These are phyloP conservation scores for Colletes collaris DNA, from an alignment of 2,888 invertebrate genomes.

Conservation along the genomic window DNA sequence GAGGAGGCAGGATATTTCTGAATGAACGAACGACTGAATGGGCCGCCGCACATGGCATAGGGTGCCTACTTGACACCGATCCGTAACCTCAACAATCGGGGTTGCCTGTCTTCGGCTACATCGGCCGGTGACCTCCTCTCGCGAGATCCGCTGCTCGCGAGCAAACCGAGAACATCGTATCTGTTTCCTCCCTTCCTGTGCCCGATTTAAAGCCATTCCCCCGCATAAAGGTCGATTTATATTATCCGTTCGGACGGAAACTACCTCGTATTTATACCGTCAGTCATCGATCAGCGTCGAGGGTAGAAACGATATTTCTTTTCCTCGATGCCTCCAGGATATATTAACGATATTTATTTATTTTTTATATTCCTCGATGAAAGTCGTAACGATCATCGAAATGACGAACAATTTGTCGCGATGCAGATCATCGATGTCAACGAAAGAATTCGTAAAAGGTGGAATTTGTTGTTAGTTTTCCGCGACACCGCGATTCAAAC, in stretches of 20 bases:
- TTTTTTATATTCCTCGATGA: no score
- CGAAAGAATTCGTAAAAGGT: background rate
- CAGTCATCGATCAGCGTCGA: no score
- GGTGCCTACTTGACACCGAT: slow-evolving; percentile 75
- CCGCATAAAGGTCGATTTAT: no score
- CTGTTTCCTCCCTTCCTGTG: background rate
- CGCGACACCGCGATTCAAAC: slow-evolving; percentile 5
- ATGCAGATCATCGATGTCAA: background rate
- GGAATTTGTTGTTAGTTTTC: slow-evolving; percentile 1
- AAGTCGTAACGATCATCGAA: no score
- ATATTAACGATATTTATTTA: no score
- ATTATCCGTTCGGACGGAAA: no score
- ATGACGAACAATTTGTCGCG: no score
- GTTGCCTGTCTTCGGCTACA: slow-evolving; percentile 62
- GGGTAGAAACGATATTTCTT: no score
- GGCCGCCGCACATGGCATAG: slow-evolving; percentile 73
- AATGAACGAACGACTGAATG: slow-evolving; percentile 75
- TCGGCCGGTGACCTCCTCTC: slow-evolving; percentile 59
- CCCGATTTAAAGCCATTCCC: background rate
- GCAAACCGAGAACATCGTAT: background rate
- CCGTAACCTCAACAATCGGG: slow-evolving; percentile 72
- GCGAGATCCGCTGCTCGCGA: slow-evolving; percentile 23
- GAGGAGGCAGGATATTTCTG: slow-evolving; percentile 73
- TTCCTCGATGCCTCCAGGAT: no score
- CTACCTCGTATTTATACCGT: no score